Evolutionary conservation across 2,797 vertebrate genomes (phyloP).

Genomic region (Gallinago nigripennis): DNA sequence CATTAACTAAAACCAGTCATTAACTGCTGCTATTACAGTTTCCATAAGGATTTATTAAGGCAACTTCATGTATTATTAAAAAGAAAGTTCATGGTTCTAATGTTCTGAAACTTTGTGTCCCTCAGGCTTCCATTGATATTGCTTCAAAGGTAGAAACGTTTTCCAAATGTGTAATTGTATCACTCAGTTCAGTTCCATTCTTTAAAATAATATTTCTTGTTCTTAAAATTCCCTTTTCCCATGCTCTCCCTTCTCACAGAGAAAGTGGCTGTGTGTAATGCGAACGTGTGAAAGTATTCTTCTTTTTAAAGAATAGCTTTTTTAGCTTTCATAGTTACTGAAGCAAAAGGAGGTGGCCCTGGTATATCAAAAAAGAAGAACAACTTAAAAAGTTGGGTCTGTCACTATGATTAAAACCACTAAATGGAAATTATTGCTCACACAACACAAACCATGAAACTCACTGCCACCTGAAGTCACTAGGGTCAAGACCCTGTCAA

Average conservation of each 20-base stretch:
- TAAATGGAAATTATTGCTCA: not conserved
- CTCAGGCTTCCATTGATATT: constrained; percentile 18
- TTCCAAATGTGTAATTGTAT: not conserved
- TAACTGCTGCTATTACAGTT: constrained; percentile 38
- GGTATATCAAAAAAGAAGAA: not conserved
- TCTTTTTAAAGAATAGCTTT: not conserved
- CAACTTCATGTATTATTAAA: constrained; percentile 59
- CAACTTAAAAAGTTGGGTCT: not conserved
- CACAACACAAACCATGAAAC: not conserved
- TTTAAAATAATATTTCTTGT: not conserved
- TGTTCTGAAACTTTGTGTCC: constrained; percentile 22
- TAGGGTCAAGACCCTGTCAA: not conserved
- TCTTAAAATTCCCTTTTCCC: not conserved
- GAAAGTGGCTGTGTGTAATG: not conserved
- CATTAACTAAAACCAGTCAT: constrained; percentile 63
- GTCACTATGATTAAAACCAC: not conserved
- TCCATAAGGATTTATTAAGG: constrained; percentile 52
- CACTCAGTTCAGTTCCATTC: not conserved
- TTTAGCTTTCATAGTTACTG: not conserved
- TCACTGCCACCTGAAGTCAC: not conserved
- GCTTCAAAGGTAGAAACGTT: constrained; percentile 22
- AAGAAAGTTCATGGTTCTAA: constrained; percentile 11
- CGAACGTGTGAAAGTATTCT: not conserved
- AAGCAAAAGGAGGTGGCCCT: not conserved
- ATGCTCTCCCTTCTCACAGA: not conserved